phyloP scores from a whole-genome alignment of 2,888 invertebrate genomes.

The Byasa hedistus region DNA sequence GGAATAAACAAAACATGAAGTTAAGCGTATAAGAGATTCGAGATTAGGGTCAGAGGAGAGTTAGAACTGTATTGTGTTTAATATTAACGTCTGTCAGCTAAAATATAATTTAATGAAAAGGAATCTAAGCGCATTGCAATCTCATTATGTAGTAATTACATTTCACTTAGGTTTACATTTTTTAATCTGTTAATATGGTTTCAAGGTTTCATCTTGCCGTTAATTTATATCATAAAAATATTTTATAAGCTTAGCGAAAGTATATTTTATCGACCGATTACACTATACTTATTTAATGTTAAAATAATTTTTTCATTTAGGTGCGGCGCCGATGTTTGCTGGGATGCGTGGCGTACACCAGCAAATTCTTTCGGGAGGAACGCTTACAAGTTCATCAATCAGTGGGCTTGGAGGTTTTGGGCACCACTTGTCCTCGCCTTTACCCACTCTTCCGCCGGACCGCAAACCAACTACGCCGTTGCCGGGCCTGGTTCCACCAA shows the following conservation, averaged over 20 bases:
- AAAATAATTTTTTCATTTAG: constrained; percentile 40
- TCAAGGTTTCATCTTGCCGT: no score
- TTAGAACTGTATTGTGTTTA: no score
- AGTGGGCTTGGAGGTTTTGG: constrained; percentile 62
- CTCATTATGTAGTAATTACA: background rate
- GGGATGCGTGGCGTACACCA: constrained; percentile 69
- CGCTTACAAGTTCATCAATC: constrained; percentile 51
- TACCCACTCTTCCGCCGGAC: constrained; percentile 73
- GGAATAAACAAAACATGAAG: no score
- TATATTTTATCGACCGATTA: background rate
- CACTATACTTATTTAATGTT: background rate
- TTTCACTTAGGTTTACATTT: background rate
- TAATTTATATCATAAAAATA: background rate
- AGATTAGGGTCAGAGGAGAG: no score
- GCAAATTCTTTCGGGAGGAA: constrained; percentile 63
- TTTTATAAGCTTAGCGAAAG: background rate
- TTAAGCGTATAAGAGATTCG: no score
- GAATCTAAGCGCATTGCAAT: background rate
- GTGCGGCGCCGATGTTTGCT: constrained; percentile 64
- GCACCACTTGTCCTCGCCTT: constrained; percentile 57
- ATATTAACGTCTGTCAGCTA: no score
- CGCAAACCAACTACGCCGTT: constrained; percentile 80
- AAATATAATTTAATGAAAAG: no score
- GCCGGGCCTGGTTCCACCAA: constrained; percentile 72
- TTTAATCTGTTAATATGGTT: no score